Conservation (phyloP, 2,113 vertebrate genomes). For the Chroicocephalus ridibundus region DNA sequence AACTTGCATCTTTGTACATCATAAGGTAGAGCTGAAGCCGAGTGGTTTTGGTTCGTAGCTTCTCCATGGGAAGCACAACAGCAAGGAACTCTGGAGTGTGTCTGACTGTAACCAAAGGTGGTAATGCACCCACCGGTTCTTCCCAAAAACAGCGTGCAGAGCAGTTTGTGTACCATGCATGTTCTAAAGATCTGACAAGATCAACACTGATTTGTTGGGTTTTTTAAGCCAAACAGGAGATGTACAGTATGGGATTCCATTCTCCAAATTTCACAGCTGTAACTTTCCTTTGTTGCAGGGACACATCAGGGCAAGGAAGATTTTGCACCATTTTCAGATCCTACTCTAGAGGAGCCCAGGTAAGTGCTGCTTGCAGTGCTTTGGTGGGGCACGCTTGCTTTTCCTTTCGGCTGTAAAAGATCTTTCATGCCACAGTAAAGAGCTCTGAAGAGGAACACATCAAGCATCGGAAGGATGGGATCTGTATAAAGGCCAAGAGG, state of each 20-base stretch:
- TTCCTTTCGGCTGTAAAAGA: background rate
- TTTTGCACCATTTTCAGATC: conserved; percentile 99
- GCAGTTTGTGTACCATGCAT: rapidly evolving
- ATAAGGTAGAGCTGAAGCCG: background rate
- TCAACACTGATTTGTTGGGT: too few relatives aligned
- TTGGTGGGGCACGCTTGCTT: background rate
- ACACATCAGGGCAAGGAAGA: conserved; percentile 95
- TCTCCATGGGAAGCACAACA: background rate
- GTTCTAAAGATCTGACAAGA: background rate
- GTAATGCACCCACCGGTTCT: background rate
- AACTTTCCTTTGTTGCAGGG: conserved; percentile 79
- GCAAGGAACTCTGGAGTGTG: background rate
- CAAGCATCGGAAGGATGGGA: background rate
- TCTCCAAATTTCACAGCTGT: background rate
- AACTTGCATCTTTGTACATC: background rate
- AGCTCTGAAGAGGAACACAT: background rate
- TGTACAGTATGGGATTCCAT: background rate
- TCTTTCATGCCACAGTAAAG: background rate
- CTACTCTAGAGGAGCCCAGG: conserved; percentile 97
- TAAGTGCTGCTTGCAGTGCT: conserved; percentile 59
- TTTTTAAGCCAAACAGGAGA: background rate
- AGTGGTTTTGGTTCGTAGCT: background rate
- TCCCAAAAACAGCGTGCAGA: background rate
- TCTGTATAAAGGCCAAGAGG: background rate
- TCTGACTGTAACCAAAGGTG: background rate